phyloP scores from a whole-genome alignment of 2,797 vertebrate genomes.

The Sternarchorhynchus goeldii region DNA sequence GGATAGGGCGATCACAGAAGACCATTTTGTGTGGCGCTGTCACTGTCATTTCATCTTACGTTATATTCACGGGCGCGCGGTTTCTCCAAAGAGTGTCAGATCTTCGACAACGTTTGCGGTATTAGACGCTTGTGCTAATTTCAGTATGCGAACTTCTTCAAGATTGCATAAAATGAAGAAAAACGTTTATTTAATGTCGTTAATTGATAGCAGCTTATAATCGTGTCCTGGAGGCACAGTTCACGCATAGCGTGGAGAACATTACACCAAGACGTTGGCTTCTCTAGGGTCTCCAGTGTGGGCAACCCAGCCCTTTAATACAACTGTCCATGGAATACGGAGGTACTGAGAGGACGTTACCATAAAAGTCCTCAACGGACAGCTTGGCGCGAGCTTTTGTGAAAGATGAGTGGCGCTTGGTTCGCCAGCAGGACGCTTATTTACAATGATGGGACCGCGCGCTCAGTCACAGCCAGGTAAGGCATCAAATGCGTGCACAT shows the following conservation, averaged over 20 bases:
- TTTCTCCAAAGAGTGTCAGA: not conserved
- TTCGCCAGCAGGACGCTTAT: conserved; percentile 49
- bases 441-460: conserved; percentile 70
- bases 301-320: conserved; percentile 40
- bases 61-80: too few species aligned
- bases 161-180: not conserved
- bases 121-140: not conserved
- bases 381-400: conserved; percentile 26
- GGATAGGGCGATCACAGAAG: conserved; percentile 14
- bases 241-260: not conserved
- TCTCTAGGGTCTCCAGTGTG: conserved; percentile 28
- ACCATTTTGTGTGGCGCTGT: conserved; percentile 2
- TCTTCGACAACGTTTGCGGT: conserved; percentile 6
- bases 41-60: not conserved
- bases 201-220: not conserved
- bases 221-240: conserved; percentile 7
- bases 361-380: conserved; percentile 51
- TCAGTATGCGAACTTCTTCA: conserved; percentile 15
- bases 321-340: conserved; percentile 52
- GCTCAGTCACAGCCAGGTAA: conserved; percentile 63
- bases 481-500: not conserved
- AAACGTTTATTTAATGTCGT: not conserved
- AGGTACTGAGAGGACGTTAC: conserved; percentile 39
- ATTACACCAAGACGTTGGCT: conserved; percentile 18
- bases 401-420: conserved; percentile 52